Conservation (phyloP, 30 jellyfish, hydroid and myxozoan genomes). For the Chironex yamaguchii region DNA sequence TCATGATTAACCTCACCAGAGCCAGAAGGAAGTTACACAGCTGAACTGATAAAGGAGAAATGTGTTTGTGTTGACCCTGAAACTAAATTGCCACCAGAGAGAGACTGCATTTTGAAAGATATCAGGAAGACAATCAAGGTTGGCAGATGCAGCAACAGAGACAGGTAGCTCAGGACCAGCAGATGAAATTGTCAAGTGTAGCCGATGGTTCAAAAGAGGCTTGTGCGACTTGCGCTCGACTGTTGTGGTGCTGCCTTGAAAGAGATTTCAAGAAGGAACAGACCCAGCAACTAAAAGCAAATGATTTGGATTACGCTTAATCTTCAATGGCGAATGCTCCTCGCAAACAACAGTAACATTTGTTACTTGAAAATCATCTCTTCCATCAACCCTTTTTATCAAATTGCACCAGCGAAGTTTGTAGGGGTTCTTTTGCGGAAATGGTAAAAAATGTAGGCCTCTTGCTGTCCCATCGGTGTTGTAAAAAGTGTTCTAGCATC, state of each 20-base stretch:
- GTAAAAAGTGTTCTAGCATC: constrained; percentile 43
- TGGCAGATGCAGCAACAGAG: too few species aligned
- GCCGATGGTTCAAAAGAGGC: too few species aligned
- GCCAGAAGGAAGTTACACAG: constrained; percentile 30
- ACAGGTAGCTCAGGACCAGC: neutral
- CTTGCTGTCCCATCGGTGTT: constrained; percentile 33
- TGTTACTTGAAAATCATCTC: constrained; percentile 45
- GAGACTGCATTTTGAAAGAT: too few species aligned
- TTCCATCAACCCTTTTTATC: constrained; percentile 48
- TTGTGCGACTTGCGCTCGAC: too few species aligned
- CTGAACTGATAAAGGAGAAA: constrained; percentile 11
- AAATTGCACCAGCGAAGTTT: constrained; percentile 50
- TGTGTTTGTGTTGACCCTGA: constrained; percentile 36
- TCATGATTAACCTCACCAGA: neutral
- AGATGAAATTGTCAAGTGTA: neutral
- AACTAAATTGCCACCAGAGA: too few species aligned
- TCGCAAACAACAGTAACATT: constrained; percentile 12
- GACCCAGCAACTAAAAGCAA: constrained; percentile 21
- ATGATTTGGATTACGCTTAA: constrained; percentile 21
- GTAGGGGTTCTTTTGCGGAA: constrained; percentile 65
- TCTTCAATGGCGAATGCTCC: constrained; percentile 15
- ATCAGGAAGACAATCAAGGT: too few species aligned
- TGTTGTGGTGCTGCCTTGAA: too few species aligned
- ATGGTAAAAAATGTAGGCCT: constrained; percentile 67
- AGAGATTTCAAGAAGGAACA: constrained; percentile 18